Evolutionary conservation across 2,888 invertebrate species (phyloP).

Genomic region (Carterocephalus palaemon): DNA sequence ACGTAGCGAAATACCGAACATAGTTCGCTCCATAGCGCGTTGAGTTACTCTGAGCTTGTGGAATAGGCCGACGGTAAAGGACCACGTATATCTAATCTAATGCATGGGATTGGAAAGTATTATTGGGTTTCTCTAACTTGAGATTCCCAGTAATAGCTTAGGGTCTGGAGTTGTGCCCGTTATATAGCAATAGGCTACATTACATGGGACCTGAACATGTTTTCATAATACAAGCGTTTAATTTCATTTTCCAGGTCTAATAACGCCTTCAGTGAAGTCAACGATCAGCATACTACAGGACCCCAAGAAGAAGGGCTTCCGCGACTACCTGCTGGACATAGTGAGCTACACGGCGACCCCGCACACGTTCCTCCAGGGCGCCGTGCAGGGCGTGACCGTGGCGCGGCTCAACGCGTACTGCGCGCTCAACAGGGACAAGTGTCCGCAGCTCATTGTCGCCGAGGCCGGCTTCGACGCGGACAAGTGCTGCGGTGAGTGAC

Average conservation of each 20-base stretch:
- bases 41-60: too few species aligned
- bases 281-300: slow-evolving; percentile 21
- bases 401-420: slow-evolving; percentile 48
- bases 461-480: slow-evolving; percentile 32
- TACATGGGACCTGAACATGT: too few species aligned
- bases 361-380: slow-evolving; percentile 39
- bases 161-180: too few species aligned
- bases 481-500: slow-evolving; percentile 48
- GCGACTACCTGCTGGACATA: slow-evolving; percentile 26
- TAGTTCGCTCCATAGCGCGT: too few species aligned
- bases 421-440: slow-evolving; percentile 33
- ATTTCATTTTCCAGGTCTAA: slow-evolving; percentile 33
- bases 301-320: neutral
- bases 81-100: too few species aligned
- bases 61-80: too few species aligned
- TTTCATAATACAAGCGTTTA: slow-evolving; percentile 42
- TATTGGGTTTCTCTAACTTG: too few species aligned
- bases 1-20: too few species aligned
- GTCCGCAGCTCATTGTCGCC: slow-evolving; percentile 35
- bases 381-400: slow-evolving; percentile 28
- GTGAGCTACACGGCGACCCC: slow-evolving; percentile 40
- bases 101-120: too few species aligned
- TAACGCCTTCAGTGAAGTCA: slow-evolving; percentile 35
- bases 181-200: too few species aligned
- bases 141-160: too few species aligned